These are phyloP conservation scores for Eulithis testata DNA, from an alignment of 2,888 invertebrate genomes.

Conservation along the genomic window DNA sequence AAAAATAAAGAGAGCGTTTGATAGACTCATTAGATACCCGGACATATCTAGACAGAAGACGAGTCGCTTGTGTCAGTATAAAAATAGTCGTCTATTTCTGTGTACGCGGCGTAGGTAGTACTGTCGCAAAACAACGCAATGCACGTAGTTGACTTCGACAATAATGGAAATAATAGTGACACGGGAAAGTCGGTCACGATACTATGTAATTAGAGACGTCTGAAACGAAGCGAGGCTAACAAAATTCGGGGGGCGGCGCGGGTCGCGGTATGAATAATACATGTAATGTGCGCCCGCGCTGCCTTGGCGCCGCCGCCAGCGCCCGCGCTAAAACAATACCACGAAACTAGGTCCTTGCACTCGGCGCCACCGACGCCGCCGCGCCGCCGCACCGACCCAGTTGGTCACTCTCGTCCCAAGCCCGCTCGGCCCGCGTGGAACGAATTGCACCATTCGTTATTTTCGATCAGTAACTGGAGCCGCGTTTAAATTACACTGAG, in stretches of 20 bases:
- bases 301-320: conserved; percentile 55
- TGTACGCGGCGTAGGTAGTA: conserved; percentile 43
- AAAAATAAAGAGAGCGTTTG: conserved; percentile 16
- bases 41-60: conserved; percentile 37
- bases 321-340: conserved; percentile 59
- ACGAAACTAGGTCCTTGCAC: conserved; percentile 59
- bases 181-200: conserved; percentile 72
- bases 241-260: conserved; percentile 76
- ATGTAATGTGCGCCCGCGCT: conserved; percentile 51
- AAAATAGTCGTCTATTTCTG: conserved; percentile 44
- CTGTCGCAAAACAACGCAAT: conserved; percentile 44
- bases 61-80: conserved; percentile 39
- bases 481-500: too few species aligned
- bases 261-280: conserved; percentile 80
- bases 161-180: conserved; percentile 67
- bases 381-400: conserved; percentile 34
- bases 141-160: conserved; percentile 62
- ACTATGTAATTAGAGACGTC: conserved; percentile 75
- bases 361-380: conserved; percentile 33
- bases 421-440: too few species aligned
- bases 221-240: conserved; percentile 65
- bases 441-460: too few species aligned
- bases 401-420: too few species aligned
- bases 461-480: too few species aligned
- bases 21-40: conserved; percentile 27